Evolutionary conservation across 2,888 invertebrate genomes (phyloP).

Genomic region (Plebejus melissa): DNA sequence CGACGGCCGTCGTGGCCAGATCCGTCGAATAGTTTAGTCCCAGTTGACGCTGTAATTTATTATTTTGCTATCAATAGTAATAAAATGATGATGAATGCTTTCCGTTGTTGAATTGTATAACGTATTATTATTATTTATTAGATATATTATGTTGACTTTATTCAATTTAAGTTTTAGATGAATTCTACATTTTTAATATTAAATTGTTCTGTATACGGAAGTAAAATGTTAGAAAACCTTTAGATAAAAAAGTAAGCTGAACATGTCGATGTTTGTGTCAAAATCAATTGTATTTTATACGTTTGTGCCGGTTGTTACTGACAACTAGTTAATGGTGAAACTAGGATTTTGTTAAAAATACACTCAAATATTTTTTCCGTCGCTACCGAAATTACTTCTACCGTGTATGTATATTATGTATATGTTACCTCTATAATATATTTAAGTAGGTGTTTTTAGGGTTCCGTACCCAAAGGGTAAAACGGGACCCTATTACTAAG

Average conservation of each 20-base stretch:
- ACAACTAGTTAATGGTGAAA: slow-evolving; percentile 9
- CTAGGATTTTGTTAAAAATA: slow-evolving; percentile 5
- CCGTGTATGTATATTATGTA: too few relatives aligned
- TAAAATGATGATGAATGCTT: neutral
- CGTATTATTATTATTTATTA: neutral
- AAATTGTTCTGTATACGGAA: neutral
- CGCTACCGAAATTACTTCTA: too few relatives aligned
- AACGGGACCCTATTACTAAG: too few relatives aligned
- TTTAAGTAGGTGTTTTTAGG: too few relatives aligned
- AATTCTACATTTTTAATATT: neutral
- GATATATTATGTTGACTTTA: neutral
- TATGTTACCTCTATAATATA: too few relatives aligned
- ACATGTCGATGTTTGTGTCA: slow-evolving; percentile 15
- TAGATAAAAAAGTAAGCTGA: neutral
- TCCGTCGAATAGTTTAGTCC: slow-evolving; percentile 2
- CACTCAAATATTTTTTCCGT: neutral
- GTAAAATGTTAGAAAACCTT: too few relatives aligned
- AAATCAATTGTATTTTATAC: slow-evolving; percentile 17
- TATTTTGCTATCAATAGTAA: neutral
- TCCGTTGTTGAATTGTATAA: too few relatives aligned
- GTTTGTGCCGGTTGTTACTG: neutral
- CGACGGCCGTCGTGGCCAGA: slow-evolving; percentile 9
- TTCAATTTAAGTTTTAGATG: neutral
- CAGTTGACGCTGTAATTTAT: neutral
- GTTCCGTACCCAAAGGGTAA: too few relatives aligned